Evolutionary conservation across 2,797 vertebrate species (phyloP), one percentile per base, ranked within the genome.

Genomic region (Sebastes steindachneri): DNA sequence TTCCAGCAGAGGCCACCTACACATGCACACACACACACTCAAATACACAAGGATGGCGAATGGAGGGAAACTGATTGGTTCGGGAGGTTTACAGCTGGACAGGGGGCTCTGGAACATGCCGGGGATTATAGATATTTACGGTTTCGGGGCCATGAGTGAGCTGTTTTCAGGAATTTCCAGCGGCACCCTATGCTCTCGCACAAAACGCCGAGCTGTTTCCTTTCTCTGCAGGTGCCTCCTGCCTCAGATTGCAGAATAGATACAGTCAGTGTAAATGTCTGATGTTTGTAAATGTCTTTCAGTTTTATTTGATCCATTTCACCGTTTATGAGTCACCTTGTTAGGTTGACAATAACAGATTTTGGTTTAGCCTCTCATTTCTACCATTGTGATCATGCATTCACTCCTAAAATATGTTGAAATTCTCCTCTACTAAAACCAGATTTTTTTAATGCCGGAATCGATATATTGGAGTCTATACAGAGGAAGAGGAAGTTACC

Each of bases 201-300:
- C 2, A 21, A 65, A 37, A 45, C 33, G 35, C 8, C 3, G 31
- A 71, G 73, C 57, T 9, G 33, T 53, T 80, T 90, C 29, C 68
- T 58, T 37, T 67, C 68, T 76, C 76, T 84, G 77, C 67, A 62
- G 74, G 75, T 63, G 48, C n/a, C 65, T 48, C 31, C 58, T 51
- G 57, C 28, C 25, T 11, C 35, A 31, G 31, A 53, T 48, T 12
- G 37, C 19, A 66, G 54, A 69, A 41, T 4, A 79, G 19, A 57
- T 48, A 48, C 1, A 67, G 21, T 55, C 14, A 0, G 9, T 53
- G 35, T 37, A 29, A 84, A 68, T 71, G 68, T 68, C 48, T 66
- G 14, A 72, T 70, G 37, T 2, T 68, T 63, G 9, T 51, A 10
- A 63, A 54, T 41, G 73, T 58, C 14, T 73, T 51, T 80, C 35